These are phyloP conservation scores for Eumaeus atala DNA, from an alignment of 1,140 invertebrate species.

Conservation along the genomic window DNA sequence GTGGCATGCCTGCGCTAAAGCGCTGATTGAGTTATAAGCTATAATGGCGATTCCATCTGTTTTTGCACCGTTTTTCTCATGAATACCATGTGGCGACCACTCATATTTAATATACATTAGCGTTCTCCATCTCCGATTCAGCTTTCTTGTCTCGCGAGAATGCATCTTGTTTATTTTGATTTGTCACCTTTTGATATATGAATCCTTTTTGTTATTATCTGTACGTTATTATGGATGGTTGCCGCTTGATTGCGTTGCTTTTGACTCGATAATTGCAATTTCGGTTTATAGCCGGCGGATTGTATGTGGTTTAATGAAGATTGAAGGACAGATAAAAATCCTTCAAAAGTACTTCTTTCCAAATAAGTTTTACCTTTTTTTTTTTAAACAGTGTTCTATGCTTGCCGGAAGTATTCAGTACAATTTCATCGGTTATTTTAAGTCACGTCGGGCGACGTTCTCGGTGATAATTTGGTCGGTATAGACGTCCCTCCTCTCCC, in stretches of 20 bases:
- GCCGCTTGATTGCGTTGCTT: constrained; percentile 49
- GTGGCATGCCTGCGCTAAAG: constrained; percentile 36
- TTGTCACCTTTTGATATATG: constrained; percentile 65
- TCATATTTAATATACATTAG: constrained; percentile 69
- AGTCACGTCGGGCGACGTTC: no score
- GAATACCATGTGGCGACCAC: constrained; percentile 57
- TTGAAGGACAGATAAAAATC: no score
- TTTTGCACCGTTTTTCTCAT: constrained; percentile 67
- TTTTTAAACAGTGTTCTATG: no score
- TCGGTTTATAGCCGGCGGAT: constrained; percentile 16
- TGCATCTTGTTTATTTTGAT: constrained; percentile 64
- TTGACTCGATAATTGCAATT: constrained; percentile 35
- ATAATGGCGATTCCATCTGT: constrained; percentile 65
- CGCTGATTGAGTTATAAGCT: constrained; percentile 70
- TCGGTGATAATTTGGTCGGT: no score
- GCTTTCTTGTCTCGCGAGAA: constrained; percentile 58
- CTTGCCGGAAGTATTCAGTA: no score
- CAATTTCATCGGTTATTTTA: no score
- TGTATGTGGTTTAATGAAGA: no score
- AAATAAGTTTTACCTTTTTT: no score
- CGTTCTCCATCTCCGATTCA: constrained; percentile 54
- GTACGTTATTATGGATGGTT: constrained; percentile 59
- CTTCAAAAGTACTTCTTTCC: no score
- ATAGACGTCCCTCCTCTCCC: no score
- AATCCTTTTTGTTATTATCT: constrained; percentile 63